These are phyloP conservation scores for Bubo bubo DNA, from an alignment of 2,113 vertebrate genomes.

Conservation along the genomic window DNA sequence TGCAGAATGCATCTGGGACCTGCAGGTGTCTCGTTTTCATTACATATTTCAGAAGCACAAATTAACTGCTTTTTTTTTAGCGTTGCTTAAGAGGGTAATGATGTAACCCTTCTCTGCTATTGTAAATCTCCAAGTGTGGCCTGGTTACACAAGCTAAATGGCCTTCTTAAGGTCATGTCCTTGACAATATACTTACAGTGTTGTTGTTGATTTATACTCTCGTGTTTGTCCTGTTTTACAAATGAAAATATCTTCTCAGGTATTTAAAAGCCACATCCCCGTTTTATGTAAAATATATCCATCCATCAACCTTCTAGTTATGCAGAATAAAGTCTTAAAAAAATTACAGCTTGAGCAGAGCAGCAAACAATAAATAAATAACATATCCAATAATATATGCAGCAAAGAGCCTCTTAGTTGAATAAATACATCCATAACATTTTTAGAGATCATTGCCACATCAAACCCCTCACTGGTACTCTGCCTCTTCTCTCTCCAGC, in stretches of 20 bases:
- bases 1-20: background rate
- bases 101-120: background rate
- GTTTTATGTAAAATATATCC: background rate
- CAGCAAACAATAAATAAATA: background rate
- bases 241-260: conserved; percentile 21
- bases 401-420: background rate
- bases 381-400: background rate
- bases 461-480: background rate
- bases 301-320: background rate
- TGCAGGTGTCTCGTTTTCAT: background rate
- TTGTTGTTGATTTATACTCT: background rate
- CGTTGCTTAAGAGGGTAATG: background rate
- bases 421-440: background rate
- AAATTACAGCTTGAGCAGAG: background rate
- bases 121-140: background rate
- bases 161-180: background rate
- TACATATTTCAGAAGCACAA: background rate
- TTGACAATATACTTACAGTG: background rate
- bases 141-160: background rate
- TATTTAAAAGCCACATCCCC: background rate
- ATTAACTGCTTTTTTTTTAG: background rate
- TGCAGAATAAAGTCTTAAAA: background rate
- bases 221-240: background rate
- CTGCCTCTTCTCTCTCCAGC: background rate
- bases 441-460: background rate